Evolutionary conservation across 1,140 invertebrate species (phyloP).

Genomic region (Pararge aegeria): DNA sequence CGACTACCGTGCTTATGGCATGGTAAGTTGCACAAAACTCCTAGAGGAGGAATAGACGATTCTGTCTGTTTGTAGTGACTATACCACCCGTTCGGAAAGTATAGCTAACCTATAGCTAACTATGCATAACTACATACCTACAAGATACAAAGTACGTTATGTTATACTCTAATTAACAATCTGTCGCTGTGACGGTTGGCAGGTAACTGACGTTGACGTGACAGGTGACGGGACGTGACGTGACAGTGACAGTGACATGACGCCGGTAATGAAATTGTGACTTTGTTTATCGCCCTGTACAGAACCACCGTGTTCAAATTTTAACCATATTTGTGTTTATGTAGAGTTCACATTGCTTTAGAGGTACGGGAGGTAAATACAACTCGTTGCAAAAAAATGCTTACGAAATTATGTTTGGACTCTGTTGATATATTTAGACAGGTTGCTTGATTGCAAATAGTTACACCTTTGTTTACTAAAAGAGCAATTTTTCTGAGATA

Average conservation of each 20-base stretch:
- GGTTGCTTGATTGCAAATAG: neutral
- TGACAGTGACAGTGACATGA: slow-evolving; percentile 39
- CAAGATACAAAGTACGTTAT: slow-evolving; percentile 10
- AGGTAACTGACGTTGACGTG: slow-evolving; percentile 51
- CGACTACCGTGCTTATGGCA: no score
- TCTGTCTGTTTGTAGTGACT: no score
- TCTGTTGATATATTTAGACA: slow-evolving; percentile 8
- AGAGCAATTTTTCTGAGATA: no score
- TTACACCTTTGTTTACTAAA: neutral
- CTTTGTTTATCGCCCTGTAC: slow-evolving; percentile 3
- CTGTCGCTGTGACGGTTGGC: slow-evolving; percentile 43
- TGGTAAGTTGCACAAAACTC: no score
- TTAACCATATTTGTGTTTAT: neutral
- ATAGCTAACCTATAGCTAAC: no score
- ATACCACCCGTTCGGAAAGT: no score
- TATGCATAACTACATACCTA: no score
- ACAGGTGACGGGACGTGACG: slow-evolving; percentile 46
- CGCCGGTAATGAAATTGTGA: slow-evolving; percentile 47
- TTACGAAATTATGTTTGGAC: neutral
- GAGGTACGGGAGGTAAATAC: neutral
- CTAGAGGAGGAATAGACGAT: no score
- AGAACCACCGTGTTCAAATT: slow-evolving; percentile 4
- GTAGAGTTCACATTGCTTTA: neutral
- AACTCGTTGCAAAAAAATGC: neutral
- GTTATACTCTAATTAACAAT: slow-evolving; percentile 60